Conservation (phyloP, 2,113 vertebrate species). For the Glaucidium brasilianum region DNA sequence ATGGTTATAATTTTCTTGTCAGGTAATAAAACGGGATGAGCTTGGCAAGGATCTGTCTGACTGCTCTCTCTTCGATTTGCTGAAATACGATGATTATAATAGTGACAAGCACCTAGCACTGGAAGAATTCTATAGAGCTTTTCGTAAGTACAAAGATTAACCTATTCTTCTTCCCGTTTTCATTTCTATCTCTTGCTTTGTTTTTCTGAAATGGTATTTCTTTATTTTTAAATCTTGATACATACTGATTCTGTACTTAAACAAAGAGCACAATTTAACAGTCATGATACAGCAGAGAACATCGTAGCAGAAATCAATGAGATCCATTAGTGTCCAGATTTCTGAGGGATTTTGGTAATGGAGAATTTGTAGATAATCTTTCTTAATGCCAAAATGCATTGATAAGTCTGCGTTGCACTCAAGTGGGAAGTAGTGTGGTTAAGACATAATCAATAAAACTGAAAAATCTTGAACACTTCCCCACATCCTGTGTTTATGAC, state of each 20-base stretch:
- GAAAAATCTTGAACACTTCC: neutral
- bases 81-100: conserved; percentile 90
- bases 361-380: neutral
- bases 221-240: neutral
- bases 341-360: neutral
- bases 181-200: neutral
- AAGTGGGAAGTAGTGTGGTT: neutral
- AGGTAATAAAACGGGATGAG: conserved; percentile 93
- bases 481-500: neutral
- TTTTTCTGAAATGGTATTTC: neutral
- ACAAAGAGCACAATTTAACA: neutral
- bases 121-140: conserved; percentile 92
- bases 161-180: neutral
- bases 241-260: neutral
- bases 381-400: neutral
- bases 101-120: conserved; percentile 85
- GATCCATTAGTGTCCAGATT: neutral
- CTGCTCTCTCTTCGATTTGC: conserved; percentile 90
- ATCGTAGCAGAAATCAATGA: neutral
- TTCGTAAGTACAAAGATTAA: conserved; percentile 81
- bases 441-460: neutral
- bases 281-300: neutral
- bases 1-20: conserved; percentile 72
- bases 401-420: neutral
- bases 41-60: conserved; percentile 81